phyloP scores from a whole-genome alignment of 1,140 invertebrate genomes.

The Chelonus insularis region DNA sequence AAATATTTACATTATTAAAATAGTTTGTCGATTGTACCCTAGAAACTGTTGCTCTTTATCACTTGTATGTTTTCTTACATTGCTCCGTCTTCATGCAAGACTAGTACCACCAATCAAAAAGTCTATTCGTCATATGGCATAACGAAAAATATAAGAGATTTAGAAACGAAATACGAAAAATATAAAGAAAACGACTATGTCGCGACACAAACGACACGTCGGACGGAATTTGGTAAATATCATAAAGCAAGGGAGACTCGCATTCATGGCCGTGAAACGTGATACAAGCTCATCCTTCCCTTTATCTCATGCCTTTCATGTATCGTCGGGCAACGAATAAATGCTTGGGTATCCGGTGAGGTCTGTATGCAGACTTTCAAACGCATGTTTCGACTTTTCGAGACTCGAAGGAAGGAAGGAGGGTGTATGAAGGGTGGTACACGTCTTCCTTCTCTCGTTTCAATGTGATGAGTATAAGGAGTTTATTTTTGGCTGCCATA shows the following conservation, averaged over 20 bases:
- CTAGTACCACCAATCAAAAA: constrained; percentile 21
- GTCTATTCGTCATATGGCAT: constrained; percentile 20
- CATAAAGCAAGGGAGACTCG: constrained; percentile 25
- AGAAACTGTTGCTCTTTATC: too few relatives aligned
- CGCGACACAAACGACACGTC: constrained; percentile 17
- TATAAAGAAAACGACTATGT: not conserved
- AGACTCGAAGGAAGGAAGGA: constrained; percentile 18
- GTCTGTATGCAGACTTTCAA: constrained; percentile 11
- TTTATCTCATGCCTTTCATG: constrained; percentile 20
- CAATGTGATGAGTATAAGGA: constrained; percentile 52
- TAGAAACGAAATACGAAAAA: not conserved
- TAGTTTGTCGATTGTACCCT: too few relatives aligned
- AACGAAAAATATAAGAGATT: constrained; percentile 1
- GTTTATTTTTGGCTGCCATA: constrained; percentile 59
- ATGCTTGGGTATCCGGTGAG: constrained; percentile 42
- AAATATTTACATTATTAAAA: too few relatives aligned
- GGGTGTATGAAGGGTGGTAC: not conserved
- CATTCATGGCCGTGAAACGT: constrained; percentile 38
- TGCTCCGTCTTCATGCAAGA: not conserved
- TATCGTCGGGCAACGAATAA: constrained; percentile 41
- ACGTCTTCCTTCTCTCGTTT: constrained; percentile 11
- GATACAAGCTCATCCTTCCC: constrained; percentile 37
- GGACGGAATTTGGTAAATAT: constrained; percentile 34
- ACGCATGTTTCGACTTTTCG: constrained; percentile 20
- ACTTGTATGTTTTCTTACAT: constrained; percentile 4